phyloP scores from a whole-genome alignment of 2,888 invertebrate genomes.

The Meta bourneti region DNA sequence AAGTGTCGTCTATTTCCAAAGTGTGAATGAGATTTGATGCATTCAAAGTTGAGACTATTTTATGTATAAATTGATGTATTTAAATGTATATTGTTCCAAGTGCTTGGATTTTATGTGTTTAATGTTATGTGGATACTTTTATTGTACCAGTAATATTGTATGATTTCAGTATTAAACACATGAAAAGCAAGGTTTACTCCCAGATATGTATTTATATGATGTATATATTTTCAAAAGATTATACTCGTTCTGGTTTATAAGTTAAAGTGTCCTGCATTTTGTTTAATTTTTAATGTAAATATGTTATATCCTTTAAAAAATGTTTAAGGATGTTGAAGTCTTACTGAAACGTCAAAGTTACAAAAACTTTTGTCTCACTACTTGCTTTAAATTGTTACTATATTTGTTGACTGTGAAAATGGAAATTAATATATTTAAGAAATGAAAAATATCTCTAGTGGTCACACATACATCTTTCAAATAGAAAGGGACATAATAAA shows the following conservation, averaged over 20 bases:
- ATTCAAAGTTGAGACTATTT: neutral
- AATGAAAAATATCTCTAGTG: conserved; percentile 1
- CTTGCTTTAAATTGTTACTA: conserved; percentile 31
- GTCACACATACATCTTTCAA: conserved; percentile 30
- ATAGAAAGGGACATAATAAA: neutral
- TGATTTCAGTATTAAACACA: too few relatives aligned
- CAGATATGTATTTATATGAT: too few relatives aligned
- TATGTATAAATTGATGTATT: conserved; percentile 16
- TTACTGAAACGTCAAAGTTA: neutral
- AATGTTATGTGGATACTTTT: too few relatives aligned
- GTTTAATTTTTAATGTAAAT: conserved; percentile 12
- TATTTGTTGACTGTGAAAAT: conserved; percentile 54
- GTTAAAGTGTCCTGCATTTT: neutral
- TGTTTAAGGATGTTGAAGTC: neutral
- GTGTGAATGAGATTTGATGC: neutral
- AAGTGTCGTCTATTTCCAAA: neutral
- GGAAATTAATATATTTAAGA: neutral
- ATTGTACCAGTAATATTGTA: too few relatives aligned
- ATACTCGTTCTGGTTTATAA: neutral
- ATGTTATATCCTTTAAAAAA: neutral
- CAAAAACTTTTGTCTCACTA: conserved; percentile 10
- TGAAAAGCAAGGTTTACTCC: too few relatives aligned
- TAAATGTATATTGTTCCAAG: neutral
- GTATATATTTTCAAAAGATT: too few relatives aligned
- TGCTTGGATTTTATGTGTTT: neutral